Conservation (phyloP, 35 echinoderm and acorn worm species). For the Ptychodera flava region DNA sequence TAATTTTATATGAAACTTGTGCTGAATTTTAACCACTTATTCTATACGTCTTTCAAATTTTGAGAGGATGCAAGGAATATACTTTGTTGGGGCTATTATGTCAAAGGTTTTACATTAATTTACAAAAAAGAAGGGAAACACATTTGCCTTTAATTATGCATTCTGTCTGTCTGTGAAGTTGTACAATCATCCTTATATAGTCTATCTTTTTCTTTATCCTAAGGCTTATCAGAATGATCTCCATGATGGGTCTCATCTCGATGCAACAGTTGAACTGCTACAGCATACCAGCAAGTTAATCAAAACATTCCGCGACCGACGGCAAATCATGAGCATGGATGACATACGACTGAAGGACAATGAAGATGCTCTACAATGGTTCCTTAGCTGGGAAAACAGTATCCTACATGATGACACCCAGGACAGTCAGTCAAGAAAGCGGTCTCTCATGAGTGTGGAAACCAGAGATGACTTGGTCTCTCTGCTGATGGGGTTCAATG, state of each 20-base stretch:
- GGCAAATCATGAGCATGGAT: not conserved
- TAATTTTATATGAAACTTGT: no score
- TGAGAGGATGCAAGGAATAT: no score
- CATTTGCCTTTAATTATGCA: no score
- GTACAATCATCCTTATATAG: no score
- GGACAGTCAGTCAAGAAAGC: not conserved
- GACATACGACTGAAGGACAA: conserved; percentile 1
- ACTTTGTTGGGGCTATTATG: no score
- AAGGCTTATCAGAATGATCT: conserved; percentile 1
- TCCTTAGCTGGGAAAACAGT: not conserved
- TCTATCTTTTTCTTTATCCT: no score
- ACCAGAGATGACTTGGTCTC: conserved; percentile 3
- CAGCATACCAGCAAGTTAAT: conserved; percentile 10
- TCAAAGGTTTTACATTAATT: no score
- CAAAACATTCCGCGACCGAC: not conserved
- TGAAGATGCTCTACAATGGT: not conserved
- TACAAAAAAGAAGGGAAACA: no score
- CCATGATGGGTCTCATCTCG: not conserved
- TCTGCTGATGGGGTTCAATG: not conserved
- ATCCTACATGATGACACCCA: not conserved
- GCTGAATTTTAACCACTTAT: no score
- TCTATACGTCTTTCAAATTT: no score
- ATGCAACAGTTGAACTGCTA: conserved; percentile 1
- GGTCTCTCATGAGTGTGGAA: not conserved
- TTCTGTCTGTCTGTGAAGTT: no score